A percentile compares a stretch with the other conserved stretches of the same genome.
Conservation (phyloP, 2,888 invertebrate species). For the Flexamia atlantica region DNA sequence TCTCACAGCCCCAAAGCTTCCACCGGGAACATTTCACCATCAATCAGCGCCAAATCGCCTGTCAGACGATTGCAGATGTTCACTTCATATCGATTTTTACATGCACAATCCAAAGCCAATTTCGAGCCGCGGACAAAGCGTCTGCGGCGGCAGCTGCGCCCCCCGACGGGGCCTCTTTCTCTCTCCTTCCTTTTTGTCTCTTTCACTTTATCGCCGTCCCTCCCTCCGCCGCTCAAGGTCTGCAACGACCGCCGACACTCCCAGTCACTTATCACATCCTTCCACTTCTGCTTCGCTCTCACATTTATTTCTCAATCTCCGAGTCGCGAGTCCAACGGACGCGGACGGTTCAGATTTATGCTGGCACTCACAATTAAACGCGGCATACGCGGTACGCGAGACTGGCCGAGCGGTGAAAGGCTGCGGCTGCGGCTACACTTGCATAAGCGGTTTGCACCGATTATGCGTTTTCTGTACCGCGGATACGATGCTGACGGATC, state of each 20-base stretch:
- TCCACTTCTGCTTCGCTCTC: conserved; percentile 18
- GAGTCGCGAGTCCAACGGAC: no score
- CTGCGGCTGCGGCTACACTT: no score
- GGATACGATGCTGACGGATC: no score
- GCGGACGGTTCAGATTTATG: not conserved
- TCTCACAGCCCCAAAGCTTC: no score
- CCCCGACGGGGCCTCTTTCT: conserved; percentile 70
- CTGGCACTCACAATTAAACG: not conserved
- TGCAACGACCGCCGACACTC: not conserved
- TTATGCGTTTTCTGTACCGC: no score
- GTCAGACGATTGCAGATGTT: conserved; percentile 9
- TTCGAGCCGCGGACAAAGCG: conserved; percentile 42
- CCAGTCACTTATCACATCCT: conserved; percentile 19
- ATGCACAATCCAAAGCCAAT: conserved; percentile 9
- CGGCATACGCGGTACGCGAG: not conserved
- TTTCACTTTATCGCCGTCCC: conserved; percentile 68
- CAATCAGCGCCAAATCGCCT: not conserved
- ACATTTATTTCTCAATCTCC: conserved; percentile 38
- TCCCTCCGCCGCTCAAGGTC: conserved; percentile 62
- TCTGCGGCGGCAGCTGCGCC: conserved; percentile 45
- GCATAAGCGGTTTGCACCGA: no score
- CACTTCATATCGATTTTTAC: conserved; percentile 41
- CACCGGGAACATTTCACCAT: no score
- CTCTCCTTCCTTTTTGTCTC: conserved; percentile 76
- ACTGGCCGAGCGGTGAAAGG: not conserved